phyloP scores from a whole-genome alignment of 1,140 invertebrate genomes.

The Anastrepha obliqua region DNA sequence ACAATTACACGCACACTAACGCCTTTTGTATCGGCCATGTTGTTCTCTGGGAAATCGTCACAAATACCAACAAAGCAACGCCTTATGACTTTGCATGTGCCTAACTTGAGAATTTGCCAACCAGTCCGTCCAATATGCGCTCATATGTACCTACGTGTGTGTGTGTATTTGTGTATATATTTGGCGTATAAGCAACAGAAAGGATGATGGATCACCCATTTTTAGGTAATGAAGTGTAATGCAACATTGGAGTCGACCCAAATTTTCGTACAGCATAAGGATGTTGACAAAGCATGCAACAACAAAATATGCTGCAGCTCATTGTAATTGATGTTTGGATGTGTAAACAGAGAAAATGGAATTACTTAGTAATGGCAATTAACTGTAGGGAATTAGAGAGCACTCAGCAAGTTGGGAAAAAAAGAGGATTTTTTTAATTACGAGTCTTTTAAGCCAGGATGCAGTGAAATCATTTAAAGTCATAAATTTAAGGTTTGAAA shows the following conservation, averaged over 20 bases:
- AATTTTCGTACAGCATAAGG: constrained; percentile 38
- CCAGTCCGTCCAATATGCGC: not conserved
- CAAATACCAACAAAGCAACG: not conserved
- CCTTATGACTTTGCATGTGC: not conserved
- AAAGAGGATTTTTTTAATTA: not conserved
- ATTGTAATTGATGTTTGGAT: constrained; percentile 34
- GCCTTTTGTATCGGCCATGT: constrained; percentile 8
- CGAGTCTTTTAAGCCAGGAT: not conserved
- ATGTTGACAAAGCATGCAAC: constrained; percentile 20
- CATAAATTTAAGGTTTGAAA: not conserved
- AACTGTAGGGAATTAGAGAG: constrained; percentile 27
- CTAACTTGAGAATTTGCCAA: constrained; percentile 26
- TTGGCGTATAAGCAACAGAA: not conserved
- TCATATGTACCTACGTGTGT: not conserved
- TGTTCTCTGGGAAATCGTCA: not conserved
- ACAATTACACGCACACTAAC: not conserved
- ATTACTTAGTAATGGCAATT: constrained; percentile 38
- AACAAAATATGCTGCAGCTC: not conserved
- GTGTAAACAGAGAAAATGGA: not conserved
- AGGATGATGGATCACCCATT: constrained; percentile 33
- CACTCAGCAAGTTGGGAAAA: not conserved
- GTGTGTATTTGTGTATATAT: too few relatives aligned
- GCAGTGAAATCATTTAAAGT: not conserved
- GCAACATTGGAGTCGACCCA: constrained; percentile 52
- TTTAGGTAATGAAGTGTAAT: constrained; percentile 52